These are phyloP conservation scores for Micronisus gabar DNA, from an alignment of 2,113 vertebrate genomes.

Conservation along the genomic window DNA sequence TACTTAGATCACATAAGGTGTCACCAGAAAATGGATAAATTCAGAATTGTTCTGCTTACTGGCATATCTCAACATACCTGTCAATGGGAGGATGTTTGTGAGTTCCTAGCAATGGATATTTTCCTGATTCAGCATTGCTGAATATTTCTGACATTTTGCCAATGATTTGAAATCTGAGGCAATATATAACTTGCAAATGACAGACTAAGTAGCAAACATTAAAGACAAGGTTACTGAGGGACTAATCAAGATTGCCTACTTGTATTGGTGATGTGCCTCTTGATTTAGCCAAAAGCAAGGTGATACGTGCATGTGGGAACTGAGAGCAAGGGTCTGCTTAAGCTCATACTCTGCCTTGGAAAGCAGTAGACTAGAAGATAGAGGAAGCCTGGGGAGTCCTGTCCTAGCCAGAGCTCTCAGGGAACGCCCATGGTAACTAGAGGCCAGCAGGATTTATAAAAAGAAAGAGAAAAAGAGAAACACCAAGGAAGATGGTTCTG, in stretches of 20 bases:
- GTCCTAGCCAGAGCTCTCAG: background rate
- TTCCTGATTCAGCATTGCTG: background rate
- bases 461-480: background rate
- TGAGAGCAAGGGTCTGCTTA: background rate
- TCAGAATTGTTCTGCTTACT: background rate
- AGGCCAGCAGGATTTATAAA: background rate
- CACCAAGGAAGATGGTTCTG: background rate
- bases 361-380: background rate
- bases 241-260: background rate
- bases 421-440: background rate
- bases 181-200: background rate
- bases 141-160: background rate
- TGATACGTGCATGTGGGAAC: background rate
- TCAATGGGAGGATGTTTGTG: accelerated
- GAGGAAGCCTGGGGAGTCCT: background rate
- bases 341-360: background rate
- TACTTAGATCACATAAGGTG: background rate
- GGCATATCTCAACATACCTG: background rate
- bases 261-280: background rate
- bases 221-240: accelerated
- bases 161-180: background rate
- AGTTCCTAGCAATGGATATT: background rate
- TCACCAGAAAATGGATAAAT: background rate
- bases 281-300: background rate
- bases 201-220: background rate